Evolutionary conservation across 2,797 vertebrate species (phyloP), one percentile per base, ranked within the genome.

Genomic region (Vespertilio murinus): DNA sequence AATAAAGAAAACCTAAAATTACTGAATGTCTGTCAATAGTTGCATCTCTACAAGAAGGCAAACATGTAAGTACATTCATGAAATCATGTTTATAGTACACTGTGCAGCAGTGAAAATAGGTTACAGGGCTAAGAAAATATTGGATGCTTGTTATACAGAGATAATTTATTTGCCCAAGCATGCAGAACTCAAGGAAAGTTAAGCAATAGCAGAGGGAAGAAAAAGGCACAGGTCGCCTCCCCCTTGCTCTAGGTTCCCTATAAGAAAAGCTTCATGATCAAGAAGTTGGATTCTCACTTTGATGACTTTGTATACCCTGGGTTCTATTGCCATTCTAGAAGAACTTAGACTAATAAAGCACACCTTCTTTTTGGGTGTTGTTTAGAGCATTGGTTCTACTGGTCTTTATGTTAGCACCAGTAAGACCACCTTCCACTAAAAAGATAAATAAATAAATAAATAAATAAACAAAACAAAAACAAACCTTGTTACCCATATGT

Each of bases 241-340:
- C 38, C 22, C 1, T 79, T 38, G 9, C 20, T 92, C 35, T 82
- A 33, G 7, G 0, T 40, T 77, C 45, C 42, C 49, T 45, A 14
- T 22, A 12, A 6, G 13, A 10, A 92, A 90, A 88, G 17, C 2
- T 20, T 0, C 1, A 12, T 13, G 9, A 73, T 42, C 0, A 30
- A 42, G n/a, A 75, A 59, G 9, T 7, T 38, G 35, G 40, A 73
- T 45, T 81, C 7, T 92, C 88, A 28, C 13, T 69, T 71, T 90
- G 30, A 6, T 85, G 42, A 22, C 20, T 73, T 94, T 45, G 5
- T 70, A 6, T 64, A 78, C 3, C 23, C 3, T 17, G 8, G 12
- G 23, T 89, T 94, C 65, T 94, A 35, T 80, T 52, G 23, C 30
- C 42, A 49, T 91, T 80, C 35, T n/a, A 81, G 52, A 90, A 79